A percentile compares a stretch with the other conserved stretches of the same genome.
phyloP scores from a whole-genome alignment of 2,888 invertebrate species.

The Folsomia candida region DNA sequence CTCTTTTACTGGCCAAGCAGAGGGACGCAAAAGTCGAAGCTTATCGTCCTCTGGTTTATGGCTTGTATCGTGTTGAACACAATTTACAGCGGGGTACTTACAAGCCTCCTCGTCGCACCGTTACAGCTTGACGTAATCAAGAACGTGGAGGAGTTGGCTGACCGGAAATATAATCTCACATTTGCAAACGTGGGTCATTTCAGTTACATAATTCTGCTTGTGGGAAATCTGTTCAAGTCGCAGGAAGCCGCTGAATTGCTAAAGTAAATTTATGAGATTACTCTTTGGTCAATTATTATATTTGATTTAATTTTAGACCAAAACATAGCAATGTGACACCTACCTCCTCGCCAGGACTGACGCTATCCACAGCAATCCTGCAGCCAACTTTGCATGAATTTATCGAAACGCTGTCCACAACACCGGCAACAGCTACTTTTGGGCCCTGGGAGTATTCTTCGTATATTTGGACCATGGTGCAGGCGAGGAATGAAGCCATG shows the following conservation, averaged over 20 bases:
- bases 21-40: background rate
- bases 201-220: background rate
- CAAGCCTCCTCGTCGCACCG: background rate
- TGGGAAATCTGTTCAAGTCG: background rate
- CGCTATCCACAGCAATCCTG: background rate
- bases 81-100: background rate
- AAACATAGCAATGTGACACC: background rate
- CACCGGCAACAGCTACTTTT: background rate
- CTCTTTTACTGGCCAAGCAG: background rate
- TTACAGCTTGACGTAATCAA: background rate
- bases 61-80: background rate
- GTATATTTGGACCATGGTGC: background rate
- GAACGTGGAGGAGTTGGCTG: background rate
- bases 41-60: background rate
- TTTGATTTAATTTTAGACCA: background rate
- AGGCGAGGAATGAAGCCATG: background rate
- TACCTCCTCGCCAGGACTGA: background rate
- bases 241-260: background rate
- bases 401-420: background rate
- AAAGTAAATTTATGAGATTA: background rate
- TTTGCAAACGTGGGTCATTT: background rate
- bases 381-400: background rate
- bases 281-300: too few relatives aligned
- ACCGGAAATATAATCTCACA: background rate
- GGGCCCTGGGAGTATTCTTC: background rate